Conservation (phyloP, 2,113 vertebrate species). For the Martes martes region DNA sequence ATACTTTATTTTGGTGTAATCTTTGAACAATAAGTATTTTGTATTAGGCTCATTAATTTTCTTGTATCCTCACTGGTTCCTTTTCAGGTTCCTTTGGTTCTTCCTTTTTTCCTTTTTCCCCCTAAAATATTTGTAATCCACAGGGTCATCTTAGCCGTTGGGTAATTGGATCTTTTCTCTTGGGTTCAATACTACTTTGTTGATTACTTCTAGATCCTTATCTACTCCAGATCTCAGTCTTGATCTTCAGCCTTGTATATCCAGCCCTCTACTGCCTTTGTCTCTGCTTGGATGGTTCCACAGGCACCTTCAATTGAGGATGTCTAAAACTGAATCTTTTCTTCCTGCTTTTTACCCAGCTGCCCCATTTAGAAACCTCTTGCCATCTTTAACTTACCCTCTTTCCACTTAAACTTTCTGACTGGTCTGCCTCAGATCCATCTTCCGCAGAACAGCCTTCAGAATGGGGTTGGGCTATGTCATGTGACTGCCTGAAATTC, state of each 20-base stretch:
- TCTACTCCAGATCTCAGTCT: not conserved
- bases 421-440: not conserved
- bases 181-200: not conserved
- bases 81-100: not conserved
- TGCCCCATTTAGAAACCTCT: not conserved
- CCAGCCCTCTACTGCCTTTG: not conserved
- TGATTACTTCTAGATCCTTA: not conserved
- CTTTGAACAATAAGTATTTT: not conserved
- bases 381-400: not conserved
- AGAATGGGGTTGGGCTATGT: not conserved
- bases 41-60: not conserved
- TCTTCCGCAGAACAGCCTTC: not conserved
- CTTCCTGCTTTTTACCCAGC: not conserved
- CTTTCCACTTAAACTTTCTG: not conserved
- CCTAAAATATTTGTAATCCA: not conserved
- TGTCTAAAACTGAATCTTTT: not conserved
- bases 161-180: slow-evolving; percentile 17
- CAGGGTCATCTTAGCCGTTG: not conserved
- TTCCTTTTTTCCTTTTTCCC: not conserved
- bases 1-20: not conserved
- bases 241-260: not conserved
- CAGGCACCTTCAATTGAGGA: not conserved
- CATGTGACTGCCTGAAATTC: not conserved
- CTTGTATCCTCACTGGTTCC: not conserved
- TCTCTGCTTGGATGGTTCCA: not conserved